A percentile compares a stretch with the other conserved stretches of the same genome.
Evolutionary conservation across 1,140 invertebrate species (phyloP).

Genomic region (Muscidifurax raptorellus): DNA sequence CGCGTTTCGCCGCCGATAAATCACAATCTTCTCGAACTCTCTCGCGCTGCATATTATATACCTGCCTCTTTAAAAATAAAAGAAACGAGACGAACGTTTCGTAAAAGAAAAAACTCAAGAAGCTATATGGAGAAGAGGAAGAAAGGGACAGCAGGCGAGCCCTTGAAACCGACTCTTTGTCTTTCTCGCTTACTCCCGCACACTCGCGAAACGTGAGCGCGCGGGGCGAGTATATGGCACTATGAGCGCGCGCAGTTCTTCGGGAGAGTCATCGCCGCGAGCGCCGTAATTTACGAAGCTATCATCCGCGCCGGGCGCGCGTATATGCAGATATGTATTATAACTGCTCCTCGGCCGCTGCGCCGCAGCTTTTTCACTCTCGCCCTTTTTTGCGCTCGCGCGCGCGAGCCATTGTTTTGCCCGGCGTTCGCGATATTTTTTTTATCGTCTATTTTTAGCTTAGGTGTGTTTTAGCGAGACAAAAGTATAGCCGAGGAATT

Average conservation of each 20-base stretch:
- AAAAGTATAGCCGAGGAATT: conserved; percentile 6
- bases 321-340: conserved; percentile 66
- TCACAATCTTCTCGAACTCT: conserved; percentile 38
- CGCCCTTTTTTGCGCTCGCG: conserved; percentile 36
- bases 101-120: conserved; percentile 2
- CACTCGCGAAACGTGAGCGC: conserved; percentile 48
- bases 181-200: conserved; percentile 52
- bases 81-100: too few relatives aligned
- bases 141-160: neutral
- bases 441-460: neutral
- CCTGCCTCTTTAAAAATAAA: neutral
- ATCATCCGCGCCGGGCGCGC: conserved; percentile 61
- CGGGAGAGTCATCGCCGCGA: conserved; percentile 65
- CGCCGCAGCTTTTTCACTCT: conserved; percentile 53
- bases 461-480: neutral
- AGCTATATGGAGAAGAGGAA: neutral
- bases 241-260: conserved; percentile 40
- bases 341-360: neutral
- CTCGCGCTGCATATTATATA: neutral
- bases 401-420: neutral
- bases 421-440: neutral
- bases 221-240: conserved; percentile 40
- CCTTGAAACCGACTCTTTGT: conserved; percentile 47
- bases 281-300: conserved; percentile 72
- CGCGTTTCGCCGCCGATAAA: conserved; percentile 47